Evolutionary conservation across 2,888 invertebrate species (phyloP).

Genomic region (Psococerastis gibbosa): DNA sequence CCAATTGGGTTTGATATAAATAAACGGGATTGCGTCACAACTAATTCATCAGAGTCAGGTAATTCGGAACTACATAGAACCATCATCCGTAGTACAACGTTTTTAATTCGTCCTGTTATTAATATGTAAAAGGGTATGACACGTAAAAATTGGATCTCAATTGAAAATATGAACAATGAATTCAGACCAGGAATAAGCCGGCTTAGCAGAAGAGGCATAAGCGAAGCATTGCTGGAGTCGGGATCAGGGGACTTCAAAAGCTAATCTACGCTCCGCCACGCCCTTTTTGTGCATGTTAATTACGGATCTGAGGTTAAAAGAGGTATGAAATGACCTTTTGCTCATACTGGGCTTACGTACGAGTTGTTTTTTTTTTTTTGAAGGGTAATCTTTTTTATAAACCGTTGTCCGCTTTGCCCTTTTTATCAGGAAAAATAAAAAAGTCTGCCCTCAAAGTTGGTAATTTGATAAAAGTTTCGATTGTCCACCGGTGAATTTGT

Average conservation of each 20-base stretch:
- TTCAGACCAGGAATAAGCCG: constrained; percentile 4
- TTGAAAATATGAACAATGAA: constrained; percentile 9
- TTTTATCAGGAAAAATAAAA: neutral
- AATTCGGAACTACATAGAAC: too few species aligned
- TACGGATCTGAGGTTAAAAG: constrained; percentile 5
- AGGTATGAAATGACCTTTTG: constrained; percentile 4
- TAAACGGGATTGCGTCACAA: too few species aligned
- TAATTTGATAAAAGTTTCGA: neutral
- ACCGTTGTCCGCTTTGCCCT: neutral
- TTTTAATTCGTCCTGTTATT: constrained; percentile 10
- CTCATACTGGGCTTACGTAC: constrained; percentile 1
- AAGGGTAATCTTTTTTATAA: too few species aligned
- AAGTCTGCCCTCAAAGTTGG: neutral
- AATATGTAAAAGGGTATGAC: constrained; percentile 9
- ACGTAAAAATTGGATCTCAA: constrained; percentile 9
- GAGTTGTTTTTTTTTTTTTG: too few species aligned
- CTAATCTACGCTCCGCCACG: constrained; percentile 9
- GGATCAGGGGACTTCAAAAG: too few species aligned
- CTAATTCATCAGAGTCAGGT: too few species aligned
- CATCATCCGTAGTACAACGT: too few species aligned
- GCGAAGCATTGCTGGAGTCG: neutral
- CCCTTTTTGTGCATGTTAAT: constrained; percentile 10
- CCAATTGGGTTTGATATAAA: too few species aligned
- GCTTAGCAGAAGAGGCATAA: neutral
- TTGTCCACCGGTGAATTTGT: neutral